phyloP scores from a whole-genome alignment of 2,888 invertebrate species.

The Oeneis ivallda region DNA sequence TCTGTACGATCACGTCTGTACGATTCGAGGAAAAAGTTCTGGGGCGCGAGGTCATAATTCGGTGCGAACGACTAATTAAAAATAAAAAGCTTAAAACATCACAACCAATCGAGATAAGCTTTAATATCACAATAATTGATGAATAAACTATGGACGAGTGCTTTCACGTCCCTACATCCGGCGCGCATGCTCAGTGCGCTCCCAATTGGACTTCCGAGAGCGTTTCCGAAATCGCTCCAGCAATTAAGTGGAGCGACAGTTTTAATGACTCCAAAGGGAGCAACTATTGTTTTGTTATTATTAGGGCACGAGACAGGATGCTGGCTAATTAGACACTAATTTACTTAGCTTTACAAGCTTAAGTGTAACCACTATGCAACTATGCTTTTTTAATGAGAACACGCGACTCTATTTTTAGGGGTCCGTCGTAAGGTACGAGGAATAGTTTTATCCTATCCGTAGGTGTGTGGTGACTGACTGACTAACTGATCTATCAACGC shows the following conservation, averaged over 20 bases:
- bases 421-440: background rate
- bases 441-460: too few species aligned
- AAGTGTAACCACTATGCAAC: slow-evolving; percentile 41
- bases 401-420: slow-evolving; percentile 14
- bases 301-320: slow-evolving; percentile 78
- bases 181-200: slow-evolving; percentile 59
- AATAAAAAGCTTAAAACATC: background rate
- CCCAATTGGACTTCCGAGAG: slow-evolving; percentile 81
- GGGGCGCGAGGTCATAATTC: too few species aligned
- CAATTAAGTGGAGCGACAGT: slow-evolving; percentile 57
- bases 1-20: too few species aligned
- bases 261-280: slow-evolving; percentile 67
- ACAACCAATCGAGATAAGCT: slow-evolving; percentile 7
- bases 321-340: slow-evolving; percentile 75
- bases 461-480: too few species aligned
- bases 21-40: too few species aligned
- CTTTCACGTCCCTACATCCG: slow-evolving; percentile 76
- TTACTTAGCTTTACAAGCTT: slow-evolving; percentile 63
- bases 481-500: too few species aligned
- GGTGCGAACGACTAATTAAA: background rate
- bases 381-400: slow-evolving; percentile 29
- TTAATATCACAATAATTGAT: slow-evolving; percentile 25
- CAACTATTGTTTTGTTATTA: slow-evolving; percentile 79
- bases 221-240: slow-evolving; percentile 75
- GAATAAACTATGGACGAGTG: slow-evolving; percentile 49